Conservation (phyloP, 2,888 invertebrate genomes). For the Peribatodes rhomboidaria region DNA sequence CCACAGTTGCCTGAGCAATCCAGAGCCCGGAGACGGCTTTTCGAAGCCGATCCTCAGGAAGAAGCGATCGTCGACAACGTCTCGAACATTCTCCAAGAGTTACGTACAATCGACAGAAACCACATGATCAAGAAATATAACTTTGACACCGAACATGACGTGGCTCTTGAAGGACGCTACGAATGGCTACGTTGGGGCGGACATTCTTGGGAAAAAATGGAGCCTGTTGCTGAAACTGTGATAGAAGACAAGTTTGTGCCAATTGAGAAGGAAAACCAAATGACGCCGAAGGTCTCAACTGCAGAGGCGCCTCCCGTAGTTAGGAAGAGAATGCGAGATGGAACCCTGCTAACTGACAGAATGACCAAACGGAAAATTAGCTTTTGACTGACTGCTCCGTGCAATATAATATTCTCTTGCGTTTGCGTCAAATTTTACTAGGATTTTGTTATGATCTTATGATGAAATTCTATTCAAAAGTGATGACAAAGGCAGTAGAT, state of each 20-base stretch:
- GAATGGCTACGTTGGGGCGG: slow-evolving; percentile 72
- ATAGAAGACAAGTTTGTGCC: slow-evolving; percentile 41
- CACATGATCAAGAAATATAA: slow-evolving; percentile 81
- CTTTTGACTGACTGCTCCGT: slow-evolving; percentile 51
- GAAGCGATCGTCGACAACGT: slow-evolving; percentile 65
- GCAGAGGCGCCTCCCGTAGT: slow-evolving; percentile 47
- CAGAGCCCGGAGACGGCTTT: slow-evolving; percentile 74
- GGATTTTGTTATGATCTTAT: background rate
- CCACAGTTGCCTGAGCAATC: slow-evolving; percentile 57
- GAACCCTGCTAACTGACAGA: slow-evolving; percentile 42
- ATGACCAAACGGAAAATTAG: slow-evolving; percentile 62
- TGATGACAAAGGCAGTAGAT: background rate
- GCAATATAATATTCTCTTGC: slow-evolving; percentile 24
- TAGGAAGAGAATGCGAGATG: slow-evolving; percentile 56
- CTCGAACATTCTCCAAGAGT: slow-evolving; percentile 65
- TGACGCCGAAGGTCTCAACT: slow-evolving; percentile 58
- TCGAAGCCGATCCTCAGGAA: slow-evolving; percentile 60
- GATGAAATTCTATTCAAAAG: background rate
- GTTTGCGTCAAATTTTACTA: background rate
- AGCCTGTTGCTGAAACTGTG: slow-evolving; percentile 7
- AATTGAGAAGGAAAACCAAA: slow-evolving; percentile 58
- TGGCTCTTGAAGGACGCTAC: slow-evolving; percentile 73
- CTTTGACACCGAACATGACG: slow-evolving; percentile 85
- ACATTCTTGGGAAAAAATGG: slow-evolving; percentile 54
- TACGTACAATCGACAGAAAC: slow-evolving; percentile 50